Percentiles rank a stretch among this genome's conserved stretches.
Evolutionary conservation across 2,797 vertebrate genomes (phyloP).

Genomic region (Limosa lapponica): DNA sequence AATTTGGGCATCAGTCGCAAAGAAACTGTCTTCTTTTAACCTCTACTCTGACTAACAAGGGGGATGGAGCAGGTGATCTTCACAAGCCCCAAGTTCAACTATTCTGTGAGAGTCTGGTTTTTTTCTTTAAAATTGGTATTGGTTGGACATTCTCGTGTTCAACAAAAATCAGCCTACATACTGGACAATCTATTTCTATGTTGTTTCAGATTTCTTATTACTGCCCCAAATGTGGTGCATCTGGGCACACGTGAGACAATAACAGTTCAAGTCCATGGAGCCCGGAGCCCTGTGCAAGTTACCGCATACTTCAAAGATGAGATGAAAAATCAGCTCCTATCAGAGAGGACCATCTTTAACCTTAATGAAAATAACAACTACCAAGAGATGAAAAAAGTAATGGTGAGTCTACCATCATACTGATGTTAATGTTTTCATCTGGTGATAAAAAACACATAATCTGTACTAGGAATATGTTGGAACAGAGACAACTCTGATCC

Average conservation of each 20-base stretch:
- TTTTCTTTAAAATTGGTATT: background rate
- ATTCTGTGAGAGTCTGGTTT: background rate
- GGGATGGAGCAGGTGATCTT: fast-evolving
- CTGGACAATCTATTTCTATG: background rate
- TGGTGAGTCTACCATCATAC: conserved; percentile 35
- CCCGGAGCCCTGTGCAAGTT: conserved; percentile 29
- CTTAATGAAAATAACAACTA: conserved; percentile 69
- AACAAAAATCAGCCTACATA: background rate
- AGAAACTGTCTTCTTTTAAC: background rate
- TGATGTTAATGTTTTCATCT: background rate
- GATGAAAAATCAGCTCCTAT: background rate
- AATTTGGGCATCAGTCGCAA: background rate
- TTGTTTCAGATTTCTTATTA: conserved; percentile 71
- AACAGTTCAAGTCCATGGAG: conserved; percentile 73
- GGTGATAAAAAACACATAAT: background rate
- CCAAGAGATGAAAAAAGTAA: conserved; percentile 66
- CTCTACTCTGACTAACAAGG: background rate
- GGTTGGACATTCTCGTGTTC: background rate
- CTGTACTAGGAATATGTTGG: background rate
- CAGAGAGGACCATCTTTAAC: conserved; percentile 10
- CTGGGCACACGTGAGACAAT: conserved; percentile 66
- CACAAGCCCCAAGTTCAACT: background rate
- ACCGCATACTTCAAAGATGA: conserved; percentile 43
- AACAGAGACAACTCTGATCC: background rate
- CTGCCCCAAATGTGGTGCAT: conserved; percentile 74